Base-by-base conservation (phyloP, 2,797 vertebrate genomes). In the Neosilurus mollespiculum region DNA sequence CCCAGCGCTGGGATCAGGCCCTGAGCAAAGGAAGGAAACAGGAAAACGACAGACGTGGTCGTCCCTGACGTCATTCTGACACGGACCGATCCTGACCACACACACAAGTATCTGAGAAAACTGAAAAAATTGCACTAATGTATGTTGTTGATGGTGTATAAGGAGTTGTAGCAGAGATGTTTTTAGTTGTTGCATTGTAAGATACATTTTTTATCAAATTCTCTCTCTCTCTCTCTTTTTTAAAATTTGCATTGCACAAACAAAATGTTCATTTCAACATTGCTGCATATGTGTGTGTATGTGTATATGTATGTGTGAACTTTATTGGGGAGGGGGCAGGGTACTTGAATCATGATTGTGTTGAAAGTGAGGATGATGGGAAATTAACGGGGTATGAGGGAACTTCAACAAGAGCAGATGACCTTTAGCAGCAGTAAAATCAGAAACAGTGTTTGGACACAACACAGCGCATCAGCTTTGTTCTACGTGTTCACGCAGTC, bases 121-220 rank as follows among this genome's bases (percentile, higher is more conserved):
- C 94, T 85, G 94, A 88, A 91, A 87, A 91, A 94, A 96, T 98
- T 98, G 97, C 97, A 98, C 97, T 96, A 97, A 97, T 95, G 95
- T 95, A 95, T 94, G 92, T 78, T 79, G 64, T 78, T 79, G 64
- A 78, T 93, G 94, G 18, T 54, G 72, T 95, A 93, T 94, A 89
- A 88, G 85, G 90, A 90, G 89, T 93, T 94, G 91, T 95, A 93
- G 95, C 93, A 94, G 93, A 94, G 93, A 92, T 87, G 93, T 92
- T 94, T 83, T 90, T 90, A 72, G 79, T 72, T 62, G 82, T 82
- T 67, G 65, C 88, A 90, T 90, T 81, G 53, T 85, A 73, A 90
- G 86, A 87, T 86, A 87, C 86, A 81, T 88, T 86, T 88, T 85
- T 94, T 92, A 93, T 94, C 81, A 76, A 20, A 89, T 91, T 93